Percentiles rank a stretch among this genome's conserved stretches.
Conservation (phyloP, 2,888 invertebrate species). For the Apamea anceps region DNA sequence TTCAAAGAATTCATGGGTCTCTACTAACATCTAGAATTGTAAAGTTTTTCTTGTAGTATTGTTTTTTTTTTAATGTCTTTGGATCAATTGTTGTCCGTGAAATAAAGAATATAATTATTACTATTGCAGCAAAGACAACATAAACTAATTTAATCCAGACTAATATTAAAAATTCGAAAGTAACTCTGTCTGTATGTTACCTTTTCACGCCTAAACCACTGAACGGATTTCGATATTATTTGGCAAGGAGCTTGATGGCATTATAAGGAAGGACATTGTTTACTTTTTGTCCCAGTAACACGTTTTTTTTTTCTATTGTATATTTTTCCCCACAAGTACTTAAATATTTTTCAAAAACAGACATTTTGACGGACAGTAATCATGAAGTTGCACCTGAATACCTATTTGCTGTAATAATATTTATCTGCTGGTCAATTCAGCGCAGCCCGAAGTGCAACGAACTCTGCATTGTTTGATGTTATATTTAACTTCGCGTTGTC, state of each 20-base stretch:
- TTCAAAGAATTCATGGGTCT: too few species aligned
- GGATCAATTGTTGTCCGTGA: too few species aligned
- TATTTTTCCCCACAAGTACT: background rate
- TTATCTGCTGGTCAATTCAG: constrained; percentile 40
- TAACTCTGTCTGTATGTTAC: background rate
- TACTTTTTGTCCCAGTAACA: background rate
- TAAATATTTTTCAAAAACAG: background rate
- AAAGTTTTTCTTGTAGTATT: too few species aligned
- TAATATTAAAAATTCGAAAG: background rate
- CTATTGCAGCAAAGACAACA: too few species aligned
- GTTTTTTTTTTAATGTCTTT: too few species aligned
- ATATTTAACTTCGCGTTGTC: constrained; percentile 72
- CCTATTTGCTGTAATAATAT: constrained; percentile 16
- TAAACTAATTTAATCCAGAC: too few species aligned
- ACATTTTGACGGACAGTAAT: background rate
- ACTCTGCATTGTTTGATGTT: constrained; percentile 71
- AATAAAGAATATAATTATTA: too few species aligned
- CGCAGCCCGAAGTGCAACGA: constrained; percentile 70
- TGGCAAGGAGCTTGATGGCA: background rate
- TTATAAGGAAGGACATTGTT: background rate
- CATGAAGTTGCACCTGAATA: constrained; percentile 14
- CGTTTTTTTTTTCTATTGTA: background rate
- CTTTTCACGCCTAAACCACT: background rate
- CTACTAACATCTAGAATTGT: too few species aligned
- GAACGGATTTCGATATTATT: background rate